Evolutionary conservation across 2,888 invertebrate genomes (phyloP).

Genomic region (Meiosimyza platycephala): DNA sequence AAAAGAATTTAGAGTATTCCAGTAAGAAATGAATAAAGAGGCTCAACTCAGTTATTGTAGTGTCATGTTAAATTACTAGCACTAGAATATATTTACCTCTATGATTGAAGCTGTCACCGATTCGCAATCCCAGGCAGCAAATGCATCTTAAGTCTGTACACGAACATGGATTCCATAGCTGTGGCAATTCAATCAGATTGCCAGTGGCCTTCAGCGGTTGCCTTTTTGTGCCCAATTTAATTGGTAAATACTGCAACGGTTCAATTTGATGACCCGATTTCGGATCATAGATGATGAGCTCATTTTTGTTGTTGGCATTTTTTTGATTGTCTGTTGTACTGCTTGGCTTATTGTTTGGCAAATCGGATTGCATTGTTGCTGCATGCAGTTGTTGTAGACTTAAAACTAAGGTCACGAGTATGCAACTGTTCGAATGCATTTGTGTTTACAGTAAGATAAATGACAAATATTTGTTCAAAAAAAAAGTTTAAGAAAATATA

Average conservation of each 20-base stretch:
- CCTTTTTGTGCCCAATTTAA: neutral
- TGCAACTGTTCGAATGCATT: no score
- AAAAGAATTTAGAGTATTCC: neutral
- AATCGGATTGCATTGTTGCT: no score
- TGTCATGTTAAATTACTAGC: neutral
- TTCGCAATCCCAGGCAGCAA: conserved; percentile 51
- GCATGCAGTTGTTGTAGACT: no score
- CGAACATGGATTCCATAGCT: conserved; percentile 49
- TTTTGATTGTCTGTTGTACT: neutral
- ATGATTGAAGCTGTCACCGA: conserved; percentile 44
- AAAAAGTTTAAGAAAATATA: conserved; percentile 1
- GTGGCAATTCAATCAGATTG: conserved; percentile 51
- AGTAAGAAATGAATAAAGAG: neutral
- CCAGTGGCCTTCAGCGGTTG: conserved; percentile 33
- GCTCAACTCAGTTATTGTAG: neutral
- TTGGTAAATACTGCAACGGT: conserved; percentile 34
- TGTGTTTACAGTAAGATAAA: no score
- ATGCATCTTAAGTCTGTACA: conserved; percentile 48
- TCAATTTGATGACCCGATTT: conserved; percentile 32
- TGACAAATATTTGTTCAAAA: neutral
- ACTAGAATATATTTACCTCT: conserved; percentile 19
- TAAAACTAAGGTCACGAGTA: no score
- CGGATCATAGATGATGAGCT: conserved; percentile 30
- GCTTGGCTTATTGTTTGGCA: neutral
- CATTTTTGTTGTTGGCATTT: conserved; percentile 9